phyloP scores from a whole-genome alignment of 2,113 vertebrate genomes.

The Butorides virescens region DNA sequence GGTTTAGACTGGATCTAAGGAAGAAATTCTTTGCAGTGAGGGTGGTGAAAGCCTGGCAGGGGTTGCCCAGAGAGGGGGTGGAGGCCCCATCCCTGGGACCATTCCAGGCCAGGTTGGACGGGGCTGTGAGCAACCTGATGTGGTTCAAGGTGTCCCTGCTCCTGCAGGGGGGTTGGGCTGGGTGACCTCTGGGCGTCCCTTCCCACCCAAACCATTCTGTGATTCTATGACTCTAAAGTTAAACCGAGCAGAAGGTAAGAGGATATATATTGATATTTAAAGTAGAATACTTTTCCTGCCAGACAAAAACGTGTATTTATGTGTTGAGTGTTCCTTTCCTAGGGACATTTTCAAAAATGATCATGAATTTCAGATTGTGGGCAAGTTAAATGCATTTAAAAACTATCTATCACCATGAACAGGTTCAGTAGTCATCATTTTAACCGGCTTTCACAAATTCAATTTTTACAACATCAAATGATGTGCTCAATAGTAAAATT shows the following conservation, averaged over 20 bases:
- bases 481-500: slow-evolving; percentile 28
- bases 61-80: no score
- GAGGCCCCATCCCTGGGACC: no score
- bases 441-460: background rate
- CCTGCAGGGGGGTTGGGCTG: no score
- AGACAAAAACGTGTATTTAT: background rate
- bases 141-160: no score
- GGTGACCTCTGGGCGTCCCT: no score
- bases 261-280: background rate
- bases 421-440: background rate
- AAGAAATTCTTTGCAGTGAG: no score
- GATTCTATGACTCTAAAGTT: background rate
- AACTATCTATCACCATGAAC: background rate
- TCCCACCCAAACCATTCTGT: no score
- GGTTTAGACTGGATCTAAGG: no score
- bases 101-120: no score
- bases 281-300: background rate
- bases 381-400: background rate
- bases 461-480: slow-evolving; percentile 16
- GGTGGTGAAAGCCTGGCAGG: no score
- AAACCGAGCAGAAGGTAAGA: background rate
- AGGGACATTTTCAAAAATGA: background rate
- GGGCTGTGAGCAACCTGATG: no score
- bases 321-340: background rate
- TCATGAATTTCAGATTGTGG: background rate